Evolutionary conservation across 2,888 invertebrate species (phyloP), one percentile per base, ranked within the genome.

Genomic region (Pemphredon lugubris): DNA sequence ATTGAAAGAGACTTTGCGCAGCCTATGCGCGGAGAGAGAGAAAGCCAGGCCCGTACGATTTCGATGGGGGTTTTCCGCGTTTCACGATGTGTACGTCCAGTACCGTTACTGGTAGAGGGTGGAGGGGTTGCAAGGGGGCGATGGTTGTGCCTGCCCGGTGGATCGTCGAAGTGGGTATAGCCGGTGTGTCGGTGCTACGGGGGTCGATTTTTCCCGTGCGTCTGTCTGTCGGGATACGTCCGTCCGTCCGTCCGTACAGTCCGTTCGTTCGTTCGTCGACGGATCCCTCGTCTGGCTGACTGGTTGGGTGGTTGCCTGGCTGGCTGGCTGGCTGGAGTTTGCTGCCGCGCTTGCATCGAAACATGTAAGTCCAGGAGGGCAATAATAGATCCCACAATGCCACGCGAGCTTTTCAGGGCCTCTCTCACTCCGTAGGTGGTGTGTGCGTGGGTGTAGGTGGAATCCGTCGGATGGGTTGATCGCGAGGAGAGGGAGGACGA

Each of bases 381-480:
- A 88, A 88, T 88, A 88, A 88, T 86, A 85, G 87, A 84, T 81
- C 84, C 83, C 83, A 88, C 88, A 88, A 88, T 88, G 85, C 81
- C 81, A 86, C 82, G 83, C 82, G 83, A 82, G 82, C 86, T 85
- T 85, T 86, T 86, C 86, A 85, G 81, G 74, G 73, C 69, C 73
- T 75, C 54, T 45, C n/a, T n/a, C n/a, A n/a, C n/a, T n/a, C 3
- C 69, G 59, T 69, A 50, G 70, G 47, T 50, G 73, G 60, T 57
- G 57, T 18, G 61, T 5, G 30, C n/a, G 50, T n/a, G n/a, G 50
- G 55, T 50, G 58, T 21, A 48, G 64, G 48, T 42, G 45, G 58
- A 58, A 48, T n/a, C n/a, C 57, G 37, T 63, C 54, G 72, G 70
- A 45, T 53, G 42, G 70, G 75, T 48, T 60, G 59, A 55, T 45